Conservation (phyloP, 2,113 vertebrate species). For the Rousettus leschenaultii region DNA sequence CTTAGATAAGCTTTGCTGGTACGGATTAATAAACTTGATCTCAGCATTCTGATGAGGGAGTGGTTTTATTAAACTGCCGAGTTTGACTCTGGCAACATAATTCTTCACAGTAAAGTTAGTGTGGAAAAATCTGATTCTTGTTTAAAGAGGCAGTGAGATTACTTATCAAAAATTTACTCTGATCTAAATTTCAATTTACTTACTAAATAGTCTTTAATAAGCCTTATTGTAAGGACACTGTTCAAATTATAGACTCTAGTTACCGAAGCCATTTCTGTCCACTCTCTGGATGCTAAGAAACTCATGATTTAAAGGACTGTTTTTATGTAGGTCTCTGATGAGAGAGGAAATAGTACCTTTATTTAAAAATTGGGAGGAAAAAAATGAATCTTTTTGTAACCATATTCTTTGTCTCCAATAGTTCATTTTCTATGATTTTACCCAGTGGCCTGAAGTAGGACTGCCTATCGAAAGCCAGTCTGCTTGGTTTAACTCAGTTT, state of each 20-base stretch:
- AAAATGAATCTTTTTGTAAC: neutral
- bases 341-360: neutral
- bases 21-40: neutral
- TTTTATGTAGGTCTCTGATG: slow-evolving; percentile 36
- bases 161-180: slow-evolving; percentile 12
- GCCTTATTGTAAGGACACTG: slow-evolving; percentile 7
- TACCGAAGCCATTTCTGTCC: slow-evolving; percentile 23
- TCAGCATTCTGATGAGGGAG: slow-evolving; percentile 34
- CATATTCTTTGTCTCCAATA: neutral
- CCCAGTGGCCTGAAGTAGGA: slow-evolving; percentile 57
- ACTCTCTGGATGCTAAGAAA: neutral
- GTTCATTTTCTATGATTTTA: slow-evolving; percentile 62
- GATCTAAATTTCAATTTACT: neutral
- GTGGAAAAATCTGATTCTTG: neutral
- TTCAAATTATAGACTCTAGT: slow-evolving; percentile 6
- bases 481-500: slow-evolving; percentile 69
- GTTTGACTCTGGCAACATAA: neutral
- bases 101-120: neutral
- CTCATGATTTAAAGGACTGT: neutral
- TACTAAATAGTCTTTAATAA: slow-evolving; percentile 25
- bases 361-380: neutral
- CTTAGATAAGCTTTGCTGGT: slow-evolving; percentile 51
- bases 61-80: neutral
- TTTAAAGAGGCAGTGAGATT: neutral
- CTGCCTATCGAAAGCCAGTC: slow-evolving; percentile 63